Evolutionary conservation across 2,113 vertebrate genomes (phyloP), one percentile per base, ranked within the genome.

Genomic region (Raja brachyura): DNA sequence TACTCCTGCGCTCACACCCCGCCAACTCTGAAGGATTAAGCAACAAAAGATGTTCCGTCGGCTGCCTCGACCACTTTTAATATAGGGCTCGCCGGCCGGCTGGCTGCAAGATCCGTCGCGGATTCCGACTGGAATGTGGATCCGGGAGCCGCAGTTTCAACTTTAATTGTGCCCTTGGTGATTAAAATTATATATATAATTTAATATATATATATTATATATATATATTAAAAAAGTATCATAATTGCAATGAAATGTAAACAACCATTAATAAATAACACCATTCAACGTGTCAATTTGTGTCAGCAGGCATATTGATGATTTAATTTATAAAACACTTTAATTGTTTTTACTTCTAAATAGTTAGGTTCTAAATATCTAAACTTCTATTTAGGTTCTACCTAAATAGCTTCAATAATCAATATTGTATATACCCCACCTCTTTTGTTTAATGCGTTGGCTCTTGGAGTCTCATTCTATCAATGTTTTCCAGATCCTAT

Each of bases 41-140:
- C 81, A 86, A 86, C 81, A 86, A 86, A 86, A 86, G 81, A 86
- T 86, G 56, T 86, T 86, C 81, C 61, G 11, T 86, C 81, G 81
- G 81, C 81, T 86, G 81, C 81, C 81, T 86, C 81, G 81, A 28
- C 81, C 81, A 86, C 56, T 86, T 56, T 86, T 86, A 86, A 86
- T 86, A 86, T 86, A 86, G 56, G 25, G 81, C 81, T 86, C 81
- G 8, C 4, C 10, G 25, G 25, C 39, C 3, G 39, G 81, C 81
- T n/a, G 28, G 81, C 0, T 28, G 25, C 56, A 86, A 86, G 54
- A 86, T 56, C 10, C 81, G 81, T 10, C 81, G 10, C 25, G 25
- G 81, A 86, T 0, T 86, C 28, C 10, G 25, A 14, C 81, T 61
- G 81, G 81, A 86, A 86, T 86, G 81, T 86, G 81, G 81, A 86